These are phyloP conservation scores for Ceyx margarethae DNA, from an alignment of 2,113 vertebrate genomes.

Conservation along the genomic window DNA sequence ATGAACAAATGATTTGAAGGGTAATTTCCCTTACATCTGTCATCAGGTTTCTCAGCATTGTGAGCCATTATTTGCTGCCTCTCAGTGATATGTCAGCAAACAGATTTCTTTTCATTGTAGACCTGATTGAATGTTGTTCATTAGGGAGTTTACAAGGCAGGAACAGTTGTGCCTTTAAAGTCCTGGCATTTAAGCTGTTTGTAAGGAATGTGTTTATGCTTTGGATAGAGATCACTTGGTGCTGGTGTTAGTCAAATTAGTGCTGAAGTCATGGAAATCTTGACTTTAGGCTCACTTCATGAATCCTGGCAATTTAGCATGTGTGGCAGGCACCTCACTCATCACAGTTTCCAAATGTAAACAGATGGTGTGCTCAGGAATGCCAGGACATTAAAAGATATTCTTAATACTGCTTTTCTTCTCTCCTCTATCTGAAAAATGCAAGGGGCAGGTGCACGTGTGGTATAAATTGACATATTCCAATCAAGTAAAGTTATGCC, in stretches of 20 bases:
- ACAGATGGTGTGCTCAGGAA: neutral
- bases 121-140: neutral
- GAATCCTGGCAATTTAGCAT: neutral
- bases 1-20: neutral
- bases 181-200: neutral
- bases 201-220: neutral
- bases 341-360: neutral
- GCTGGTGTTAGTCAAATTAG: neutral
- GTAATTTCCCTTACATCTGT: neutral
- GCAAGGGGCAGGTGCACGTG: neutral
- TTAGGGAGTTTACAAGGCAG: neutral
- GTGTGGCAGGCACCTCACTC: neutral
- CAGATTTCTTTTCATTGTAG: neutral
- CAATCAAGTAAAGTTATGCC: neutral
- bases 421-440: neutral
- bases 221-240: constrained; percentile 9
- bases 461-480: neutral
- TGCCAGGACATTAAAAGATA: neutral
- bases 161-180: neutral
- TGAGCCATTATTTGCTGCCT: constrained; percentile 10
- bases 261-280: constrained; percentile 16
- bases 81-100: neutral
- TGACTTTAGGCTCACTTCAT: neutral
- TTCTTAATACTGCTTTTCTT: neutral
- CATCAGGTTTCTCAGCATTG: neutral